A percentile compares a stretch with the other conserved stretches of the same genome.
Conservation (phyloP, 2,797 vertebrate genomes). For the Hydrolagus colliei region DNA sequence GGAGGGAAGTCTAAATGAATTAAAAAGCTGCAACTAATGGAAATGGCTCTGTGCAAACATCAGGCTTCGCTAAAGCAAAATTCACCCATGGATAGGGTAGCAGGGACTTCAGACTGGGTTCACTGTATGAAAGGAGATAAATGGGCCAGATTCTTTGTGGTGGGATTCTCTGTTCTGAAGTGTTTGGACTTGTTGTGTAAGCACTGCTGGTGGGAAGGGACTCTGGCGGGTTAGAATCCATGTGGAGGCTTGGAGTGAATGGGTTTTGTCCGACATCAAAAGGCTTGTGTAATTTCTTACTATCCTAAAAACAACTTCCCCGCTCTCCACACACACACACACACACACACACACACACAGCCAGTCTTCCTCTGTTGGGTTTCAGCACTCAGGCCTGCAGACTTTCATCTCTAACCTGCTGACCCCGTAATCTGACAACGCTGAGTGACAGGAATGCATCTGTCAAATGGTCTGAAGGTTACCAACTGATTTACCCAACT, state of each 20-base stretch:
- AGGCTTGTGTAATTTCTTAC: not conserved
- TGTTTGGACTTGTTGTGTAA: not conserved
- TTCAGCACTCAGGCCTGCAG: not conserved
- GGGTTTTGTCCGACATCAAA: not conserved
- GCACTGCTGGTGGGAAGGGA: not conserved
- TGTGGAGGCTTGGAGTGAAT: too few relatives aligned
- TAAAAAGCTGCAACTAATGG: too few relatives aligned
- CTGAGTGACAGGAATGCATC: not conserved
- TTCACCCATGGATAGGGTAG: too few relatives aligned
- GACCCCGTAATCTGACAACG: not conserved
- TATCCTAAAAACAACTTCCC: not conserved
- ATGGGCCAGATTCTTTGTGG: not conserved
- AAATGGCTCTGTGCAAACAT: too few relatives aligned
- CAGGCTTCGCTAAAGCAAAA: not conserved
- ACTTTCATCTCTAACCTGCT: not conserved
- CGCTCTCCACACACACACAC: too few relatives aligned
- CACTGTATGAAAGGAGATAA: not conserved
- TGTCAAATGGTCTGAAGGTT: not conserved
- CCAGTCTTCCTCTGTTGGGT: too few relatives aligned
- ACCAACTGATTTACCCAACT: not conserved
- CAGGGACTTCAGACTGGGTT: too few relatives aligned
- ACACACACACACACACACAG: too few relatives aligned
- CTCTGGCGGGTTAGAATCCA: not conserved
- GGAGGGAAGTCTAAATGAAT: too few relatives aligned
- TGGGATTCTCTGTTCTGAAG: not conserved